phyloP scores from a whole-genome alignment of 2,113 vertebrate genomes.

The Phoenicopterus ruber region DNA sequence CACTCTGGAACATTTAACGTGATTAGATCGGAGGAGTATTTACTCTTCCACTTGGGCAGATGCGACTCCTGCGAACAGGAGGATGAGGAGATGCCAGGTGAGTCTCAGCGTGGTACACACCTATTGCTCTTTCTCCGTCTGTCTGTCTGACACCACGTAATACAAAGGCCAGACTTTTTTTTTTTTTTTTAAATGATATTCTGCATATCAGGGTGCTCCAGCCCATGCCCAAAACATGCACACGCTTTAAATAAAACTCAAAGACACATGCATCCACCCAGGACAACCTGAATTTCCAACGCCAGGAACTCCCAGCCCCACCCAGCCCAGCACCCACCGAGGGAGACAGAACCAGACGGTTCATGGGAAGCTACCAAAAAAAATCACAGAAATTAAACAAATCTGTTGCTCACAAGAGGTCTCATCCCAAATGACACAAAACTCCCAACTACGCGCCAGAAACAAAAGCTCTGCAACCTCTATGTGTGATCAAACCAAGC shows the following conservation, averaged over 20 bases:
- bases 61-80: background rate
- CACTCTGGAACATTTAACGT: constrained; percentile 10
- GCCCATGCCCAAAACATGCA: background rate
- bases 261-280: background rate
- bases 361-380: background rate
- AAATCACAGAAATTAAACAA: background rate
- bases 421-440: background rate
- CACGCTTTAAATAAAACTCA: background rate
- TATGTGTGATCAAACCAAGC: background rate
- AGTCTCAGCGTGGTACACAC: background rate
- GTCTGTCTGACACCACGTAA: background rate
- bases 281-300: background rate
- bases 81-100: constrained; percentile 18
- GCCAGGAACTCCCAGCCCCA: background rate
- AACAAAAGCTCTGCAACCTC: background rate
- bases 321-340: background rate
- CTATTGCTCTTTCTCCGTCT: background rate
- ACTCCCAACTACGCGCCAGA: background rate
- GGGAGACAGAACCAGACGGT: background rate
- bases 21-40: constrained; percentile 27
- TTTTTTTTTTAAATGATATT: background rate
- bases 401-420: background rate
- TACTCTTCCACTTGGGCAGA: constrained; percentile 2
- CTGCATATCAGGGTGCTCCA: background rate
- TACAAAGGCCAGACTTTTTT: background rate